Percentiles rank a stretch among this genome's conserved stretches.
phyloP scores from a whole-genome alignment of 2,113 vertebrate genomes.

The Bufo bufo region DNA sequence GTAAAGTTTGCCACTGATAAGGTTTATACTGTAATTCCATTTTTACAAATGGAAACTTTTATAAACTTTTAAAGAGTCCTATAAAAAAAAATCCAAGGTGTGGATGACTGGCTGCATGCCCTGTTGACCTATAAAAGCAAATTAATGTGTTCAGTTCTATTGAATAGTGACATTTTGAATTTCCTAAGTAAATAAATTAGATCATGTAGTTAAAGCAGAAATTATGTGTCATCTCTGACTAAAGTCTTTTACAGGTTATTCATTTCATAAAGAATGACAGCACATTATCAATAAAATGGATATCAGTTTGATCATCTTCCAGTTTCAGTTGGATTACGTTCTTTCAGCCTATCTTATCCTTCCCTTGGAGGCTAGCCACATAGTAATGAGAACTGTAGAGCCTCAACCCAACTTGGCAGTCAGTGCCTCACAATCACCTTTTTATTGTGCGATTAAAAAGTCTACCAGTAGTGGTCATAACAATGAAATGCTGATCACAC shows the following conservation, averaged over 20 bases:
- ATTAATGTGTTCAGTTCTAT: not conserved
- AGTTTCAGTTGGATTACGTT: not conserved
- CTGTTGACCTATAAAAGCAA: not conserved
- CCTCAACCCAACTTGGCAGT: not conserved
- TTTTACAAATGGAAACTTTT: not conserved
- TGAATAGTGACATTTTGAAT: not conserved
- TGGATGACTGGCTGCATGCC: not conserved
- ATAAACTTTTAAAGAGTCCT: not conserved
- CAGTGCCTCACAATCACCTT: not conserved
- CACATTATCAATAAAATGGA: not conserved
- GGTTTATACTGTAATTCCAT: too few relatives aligned
- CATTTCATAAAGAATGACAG: not conserved
- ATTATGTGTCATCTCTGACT: not conserved
- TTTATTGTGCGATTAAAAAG: slow-evolving; percentile 15
- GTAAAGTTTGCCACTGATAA: too few relatives aligned
- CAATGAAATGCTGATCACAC: not conserved
- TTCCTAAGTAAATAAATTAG: not conserved
- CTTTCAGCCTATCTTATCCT: not conserved
- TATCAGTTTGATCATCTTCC: not conserved
- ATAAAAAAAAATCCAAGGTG: not conserved
- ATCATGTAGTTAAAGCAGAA: not conserved
- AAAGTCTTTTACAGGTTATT: not conserved
- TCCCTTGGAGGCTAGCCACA: slow-evolving; percentile 22
- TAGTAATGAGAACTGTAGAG: not conserved
- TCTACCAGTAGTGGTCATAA: not conserved